Evolutionary conservation across 23 tunicate species (phyloP).

Genomic region (Aplidium turbinatum): DNA sequence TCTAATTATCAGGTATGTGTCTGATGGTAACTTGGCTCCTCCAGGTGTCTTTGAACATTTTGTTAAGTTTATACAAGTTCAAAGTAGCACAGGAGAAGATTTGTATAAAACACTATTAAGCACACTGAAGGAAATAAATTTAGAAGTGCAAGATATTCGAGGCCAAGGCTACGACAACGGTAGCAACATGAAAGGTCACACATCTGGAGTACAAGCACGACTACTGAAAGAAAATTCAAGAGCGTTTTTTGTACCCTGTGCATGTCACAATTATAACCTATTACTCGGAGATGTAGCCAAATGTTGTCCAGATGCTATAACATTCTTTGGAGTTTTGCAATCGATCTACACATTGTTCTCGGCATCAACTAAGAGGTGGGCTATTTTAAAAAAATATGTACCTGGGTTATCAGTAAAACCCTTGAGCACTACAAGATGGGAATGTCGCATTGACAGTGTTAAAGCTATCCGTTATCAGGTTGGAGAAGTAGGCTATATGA

Average conservation of each 20-base stretch:
- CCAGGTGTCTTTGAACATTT: constrained; percentile 25
- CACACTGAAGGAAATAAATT: background rate
- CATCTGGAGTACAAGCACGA: constrained; percentile 23
- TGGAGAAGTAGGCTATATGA: constrained; percentile 10
- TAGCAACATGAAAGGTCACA: constrained; percentile 17
- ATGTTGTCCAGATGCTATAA: constrained; percentile 18
- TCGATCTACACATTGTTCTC: constrained; percentile 7
- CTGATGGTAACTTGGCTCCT: constrained; percentile 17
- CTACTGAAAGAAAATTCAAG: constrained; percentile 5
- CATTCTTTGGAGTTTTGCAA: constrained; percentile 27
- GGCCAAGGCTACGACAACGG: constrained; percentile 33
- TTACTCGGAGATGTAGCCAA: constrained; percentile 23
- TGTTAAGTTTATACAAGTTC: constrained; percentile 14
- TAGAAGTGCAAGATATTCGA: constrained; percentile 20
- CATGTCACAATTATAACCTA: constrained; percentile 16
- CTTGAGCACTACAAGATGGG: constrained; percentile 9
- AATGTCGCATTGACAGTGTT: constrained; percentile 29
- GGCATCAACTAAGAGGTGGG: constrained; percentile 31
- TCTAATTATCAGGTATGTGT: constrained; percentile 15
- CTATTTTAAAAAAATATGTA: constrained; percentile 19
- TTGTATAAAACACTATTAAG: constrained; percentile 1
- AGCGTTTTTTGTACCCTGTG: constrained; percentile 20
- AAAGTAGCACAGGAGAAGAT: constrained; percentile 25
- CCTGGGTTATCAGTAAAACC: constrained; percentile 14
- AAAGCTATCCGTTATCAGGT: constrained; percentile 32